phyloP scores from a whole-genome alignment of 2,888 invertebrate genomes.

The Phyllotreta cruciferae region DNA sequence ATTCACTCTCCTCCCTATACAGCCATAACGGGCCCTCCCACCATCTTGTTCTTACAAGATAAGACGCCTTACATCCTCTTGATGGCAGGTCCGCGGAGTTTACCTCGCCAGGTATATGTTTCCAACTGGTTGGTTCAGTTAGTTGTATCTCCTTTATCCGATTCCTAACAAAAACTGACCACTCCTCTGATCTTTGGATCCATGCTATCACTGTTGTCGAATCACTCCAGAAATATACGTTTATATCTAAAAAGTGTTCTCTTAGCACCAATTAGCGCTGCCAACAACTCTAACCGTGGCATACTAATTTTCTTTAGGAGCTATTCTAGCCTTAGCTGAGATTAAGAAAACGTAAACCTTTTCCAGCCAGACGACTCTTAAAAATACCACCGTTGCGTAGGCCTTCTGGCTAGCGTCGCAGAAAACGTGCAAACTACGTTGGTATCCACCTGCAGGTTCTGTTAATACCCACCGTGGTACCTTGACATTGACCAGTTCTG shows the following conservation, averaged over 20 bases:
- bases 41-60: conserved; percentile 1
- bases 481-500: too few relatives aligned
- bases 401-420: too few relatives aligned
- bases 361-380: conserved; percentile 3
- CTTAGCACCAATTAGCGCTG: conserved; percentile 29
- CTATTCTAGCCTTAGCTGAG: conserved; percentile 23
- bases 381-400: background rate
- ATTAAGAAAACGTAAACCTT: conserved; percentile 27
- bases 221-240: conserved; percentile 44
- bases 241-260: too few relatives aligned
- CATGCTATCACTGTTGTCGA: conserved; percentile 45
- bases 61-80: conserved; percentile 6
- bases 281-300: conserved; percentile 33
- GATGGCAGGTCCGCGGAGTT: conserved; percentile 23
- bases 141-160: conserved; percentile 22
- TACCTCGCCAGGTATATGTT: conserved; percentile 17
- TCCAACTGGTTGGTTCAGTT: conserved; percentile 15
- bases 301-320: conserved; percentile 31
- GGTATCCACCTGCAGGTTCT: too few relatives aligned
- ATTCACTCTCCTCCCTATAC: too few relatives aligned
- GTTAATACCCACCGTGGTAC: too few relatives aligned
- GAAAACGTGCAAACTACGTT: too few relatives aligned
- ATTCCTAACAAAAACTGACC: conserved; percentile 24
- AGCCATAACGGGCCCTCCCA: conserved; percentile 14
- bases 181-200: conserved; percentile 38